Evolutionary conservation across 2,888 invertebrate genomes (phyloP), one percentile per base, ranked within the genome.

Genomic region (Chirona hameri): DNA sequence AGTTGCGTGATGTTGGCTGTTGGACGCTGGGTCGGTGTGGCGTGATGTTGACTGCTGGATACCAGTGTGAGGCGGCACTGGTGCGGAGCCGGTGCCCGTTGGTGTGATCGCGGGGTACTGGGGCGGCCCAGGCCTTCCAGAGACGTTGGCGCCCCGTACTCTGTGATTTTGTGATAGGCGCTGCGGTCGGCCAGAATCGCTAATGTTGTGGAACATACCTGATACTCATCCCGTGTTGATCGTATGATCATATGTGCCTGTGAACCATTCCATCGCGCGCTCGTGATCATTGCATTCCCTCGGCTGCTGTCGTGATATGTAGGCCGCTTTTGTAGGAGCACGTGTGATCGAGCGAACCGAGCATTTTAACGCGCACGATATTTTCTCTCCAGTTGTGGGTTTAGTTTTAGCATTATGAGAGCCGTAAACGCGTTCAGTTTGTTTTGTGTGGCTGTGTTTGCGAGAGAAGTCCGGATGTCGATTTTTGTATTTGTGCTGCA

Each of bases 121-220:
- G 10, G 31, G 15, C 27, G 72, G 72, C 72, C 15, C 31, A 3
- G 15, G 18, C 27, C 27, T 27, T 69, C 65, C 65, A 69, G 27
- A 69, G 65, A 69, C 65, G 27, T 7, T 18, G 72, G 27, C 52
- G 52, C 52, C 52, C 15, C 12, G 10, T 24, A 24, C 39, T 46
- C 76, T 46, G 76, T 76, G 76, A 46, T 76, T 24, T 24, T 76
- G 76, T 76, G 76, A 76, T 76, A 76, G 27, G 31, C 15, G 29
- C 24, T 9, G 65, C 10, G 27, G 2, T 27, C n/a, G 65, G 27
- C 12, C n/a, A n/a, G 65, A 7, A 24, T 24, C 60, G n/a, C 27
- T 65, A 3, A 4, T 10, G 65, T n/a, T n/a, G 9, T 57, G 18
- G 24, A n/a, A 14, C n/a, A 65, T n/a, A 12, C 12, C 27, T 65